Evolutionary conservation across 2,113 vertebrate genomes (phyloP).

Genomic region (Aleadryas rufinucha): DNA sequence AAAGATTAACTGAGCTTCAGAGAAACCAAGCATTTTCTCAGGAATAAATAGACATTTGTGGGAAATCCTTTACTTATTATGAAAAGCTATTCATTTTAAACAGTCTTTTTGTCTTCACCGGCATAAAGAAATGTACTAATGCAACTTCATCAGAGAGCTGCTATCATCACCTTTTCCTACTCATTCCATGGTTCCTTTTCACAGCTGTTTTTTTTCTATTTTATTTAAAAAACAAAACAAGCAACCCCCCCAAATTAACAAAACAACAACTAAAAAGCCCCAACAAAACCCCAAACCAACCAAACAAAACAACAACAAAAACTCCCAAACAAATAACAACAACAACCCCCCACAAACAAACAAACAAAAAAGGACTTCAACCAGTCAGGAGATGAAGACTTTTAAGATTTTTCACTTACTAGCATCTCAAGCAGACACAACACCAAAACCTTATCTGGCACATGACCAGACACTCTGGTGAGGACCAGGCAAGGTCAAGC

Average conservation of each 20-base stretch:
- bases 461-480: not conserved
- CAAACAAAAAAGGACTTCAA: not conserved
- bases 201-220: not conserved
- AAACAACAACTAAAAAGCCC: not conserved
- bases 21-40: not conserved
- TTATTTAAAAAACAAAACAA: not conserved
- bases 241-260: not conserved
- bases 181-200: not conserved
- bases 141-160: not conserved
- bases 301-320: not conserved
- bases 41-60: not conserved
- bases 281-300: not conserved
- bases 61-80: not conserved
- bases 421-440: not conserved
- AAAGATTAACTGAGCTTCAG: not conserved
- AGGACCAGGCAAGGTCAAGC: not conserved
- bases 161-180: not conserved
- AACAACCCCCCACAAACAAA: not conserved
- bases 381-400: not conserved
- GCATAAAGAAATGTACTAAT: not conserved
- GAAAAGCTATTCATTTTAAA: not conserved
- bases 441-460: not conserved
- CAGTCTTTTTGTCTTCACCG: not conserved
- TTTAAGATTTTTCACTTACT: not conserved
- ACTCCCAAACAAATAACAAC: not conserved